These are phyloP conservation scores for Limnephilus auricula DNA, from an alignment of 2,888 invertebrate species.

Conservation along the genomic window DNA sequence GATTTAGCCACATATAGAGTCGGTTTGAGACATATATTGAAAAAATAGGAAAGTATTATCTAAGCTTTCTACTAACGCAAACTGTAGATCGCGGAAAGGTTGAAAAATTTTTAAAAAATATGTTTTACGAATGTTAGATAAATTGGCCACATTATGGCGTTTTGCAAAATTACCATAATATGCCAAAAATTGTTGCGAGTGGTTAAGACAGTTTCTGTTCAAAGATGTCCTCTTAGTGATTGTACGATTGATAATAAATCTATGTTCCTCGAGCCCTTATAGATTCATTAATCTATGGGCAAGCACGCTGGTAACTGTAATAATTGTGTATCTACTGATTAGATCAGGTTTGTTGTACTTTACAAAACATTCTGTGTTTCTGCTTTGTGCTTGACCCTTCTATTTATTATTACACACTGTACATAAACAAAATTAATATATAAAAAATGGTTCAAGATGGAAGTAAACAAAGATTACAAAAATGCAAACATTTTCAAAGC, in stretches of 20 bases:
- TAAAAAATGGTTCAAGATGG: neutral
- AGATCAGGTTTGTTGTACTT: constrained; percentile 7
- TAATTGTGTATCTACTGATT: neutral
- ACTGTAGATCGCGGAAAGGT: no score
- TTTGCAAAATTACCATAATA: no score
- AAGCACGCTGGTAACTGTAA: constrained; percentile 15
- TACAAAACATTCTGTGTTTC: constrained; percentile 21
- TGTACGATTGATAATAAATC: neutral
- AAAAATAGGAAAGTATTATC: no score
- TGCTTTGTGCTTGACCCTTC: constrained; percentile 24
- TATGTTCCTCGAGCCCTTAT: neutral
- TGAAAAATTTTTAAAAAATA: no score
- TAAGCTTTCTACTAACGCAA: no score
- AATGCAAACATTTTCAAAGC: neutral
- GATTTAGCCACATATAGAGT: no score
- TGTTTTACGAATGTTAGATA: no score
- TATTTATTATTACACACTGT: neutral
- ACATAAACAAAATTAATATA: neutral
- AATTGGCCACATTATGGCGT: no score
- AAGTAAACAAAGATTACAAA: neutral
- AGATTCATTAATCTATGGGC: neutral
- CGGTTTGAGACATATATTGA: no score
- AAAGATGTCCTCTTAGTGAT: neutral
- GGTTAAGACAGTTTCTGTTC: neutral
- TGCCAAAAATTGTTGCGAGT: no score